Percentiles rank a stretch among this genome's conserved stretches.
Evolutionary conservation across 2,113 vertebrate genomes (phyloP).

Genomic region (Podarcis raffonei): DNA sequence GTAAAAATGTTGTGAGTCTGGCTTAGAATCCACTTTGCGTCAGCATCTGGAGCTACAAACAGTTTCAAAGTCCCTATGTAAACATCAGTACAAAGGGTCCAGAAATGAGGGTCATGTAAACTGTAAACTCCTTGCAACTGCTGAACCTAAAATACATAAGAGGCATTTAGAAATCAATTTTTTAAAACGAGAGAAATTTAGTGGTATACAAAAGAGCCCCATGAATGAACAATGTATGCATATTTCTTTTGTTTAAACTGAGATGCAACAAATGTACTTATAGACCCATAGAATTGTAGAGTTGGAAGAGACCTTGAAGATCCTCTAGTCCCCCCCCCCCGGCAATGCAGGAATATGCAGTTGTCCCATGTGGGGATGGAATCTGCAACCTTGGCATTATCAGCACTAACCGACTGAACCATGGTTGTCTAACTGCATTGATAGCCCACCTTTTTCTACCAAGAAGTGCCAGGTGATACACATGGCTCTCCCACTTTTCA

Average conservation of each 20-base stretch:
- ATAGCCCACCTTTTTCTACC: no score
- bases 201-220: neutral
- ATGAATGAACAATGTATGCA: no score
- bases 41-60: constrained; percentile 92
- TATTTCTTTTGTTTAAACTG: neutral
- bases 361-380: no score
- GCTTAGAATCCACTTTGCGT: constrained; percentile 94
- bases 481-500: no score
- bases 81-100: constrained; percentile 96
- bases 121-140: constrained; percentile 96
- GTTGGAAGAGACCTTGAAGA: no score
- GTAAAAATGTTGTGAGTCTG: constrained; percentile 98
- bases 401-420: no score
- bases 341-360: no score
- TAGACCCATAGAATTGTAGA: no score
- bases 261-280: neutral
- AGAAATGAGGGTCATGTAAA: constrained; percentile 97
- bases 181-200: neutral
- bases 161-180: neutral
- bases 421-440: no score
- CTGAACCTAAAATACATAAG: constrained; percentile 86
- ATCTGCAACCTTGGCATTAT: no score
- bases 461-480: no score
- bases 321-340: no score
- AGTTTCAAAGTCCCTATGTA: constrained; percentile 95